Evolutionary conservation across 2,797 vertebrate genomes (phyloP), one percentile per base, ranked within the genome.

Genomic region (Mus minutoides): DNA sequence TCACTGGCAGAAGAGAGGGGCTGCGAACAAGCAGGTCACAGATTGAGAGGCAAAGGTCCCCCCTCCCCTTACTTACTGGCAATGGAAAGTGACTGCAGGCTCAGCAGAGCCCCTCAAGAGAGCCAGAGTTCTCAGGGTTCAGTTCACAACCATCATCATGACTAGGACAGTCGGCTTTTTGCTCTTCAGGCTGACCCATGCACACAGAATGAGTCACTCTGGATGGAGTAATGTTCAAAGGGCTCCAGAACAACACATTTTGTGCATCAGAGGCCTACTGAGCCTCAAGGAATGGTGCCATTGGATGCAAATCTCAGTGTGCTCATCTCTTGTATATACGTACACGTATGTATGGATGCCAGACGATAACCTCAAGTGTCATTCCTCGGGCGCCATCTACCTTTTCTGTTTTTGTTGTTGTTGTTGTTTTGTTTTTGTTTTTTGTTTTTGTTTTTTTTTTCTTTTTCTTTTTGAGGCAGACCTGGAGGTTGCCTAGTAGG

Each of bases 11-110:
- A 75, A 87, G 67, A 60, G 52, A 86, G 29, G 60, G 62, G 54
- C 77, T 54, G 2, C 75, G 46, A 90, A 69, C 40, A 58, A 91
- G 84, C 43, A 73, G 82, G 94, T 76, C 90, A 88, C 90, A 95
- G 95, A 90, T 52, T 93, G 97, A 94, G 73, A 88, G 92, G 31
- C 29, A 78, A 52, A 83, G 46, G 52, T 5, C 24, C 52, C 34
- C 62, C 64, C 26, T 2, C 13, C 64, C 54, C 78, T 19, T 29
- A 16, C 31, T 82, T 1, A 1, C 3, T 94, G 89, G 77, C 91
- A 78, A n/a, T 29, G 24, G 9, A 49, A 26, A 87, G 80, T 52
- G 46, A 71, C 54, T 22, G 26, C 46, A 46, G 78, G 56, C 78
- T 84, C 64, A 46, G 87, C 69, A 90, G 80, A 86, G 80, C 21